Percentiles rank a stretch among this genome's conserved stretches.
Conservation (phyloP, 2,888 invertebrate species). For the Parasteatoda lunata region DNA sequence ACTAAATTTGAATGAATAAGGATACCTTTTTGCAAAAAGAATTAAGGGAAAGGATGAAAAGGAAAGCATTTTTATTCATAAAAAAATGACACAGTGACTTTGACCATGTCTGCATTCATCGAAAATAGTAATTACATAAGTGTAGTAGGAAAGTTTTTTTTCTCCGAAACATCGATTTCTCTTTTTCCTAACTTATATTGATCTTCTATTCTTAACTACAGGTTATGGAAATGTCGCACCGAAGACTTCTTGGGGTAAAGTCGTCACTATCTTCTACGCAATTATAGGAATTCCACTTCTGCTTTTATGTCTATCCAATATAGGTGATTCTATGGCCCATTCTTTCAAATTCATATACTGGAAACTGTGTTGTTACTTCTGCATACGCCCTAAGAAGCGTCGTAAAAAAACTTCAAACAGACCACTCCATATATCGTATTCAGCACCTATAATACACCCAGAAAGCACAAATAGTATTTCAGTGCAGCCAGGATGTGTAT, state of each 20-base stretch:
- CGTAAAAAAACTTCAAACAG: constrained; percentile 41
- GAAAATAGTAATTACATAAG: too few species aligned
- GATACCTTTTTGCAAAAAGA: too few species aligned
- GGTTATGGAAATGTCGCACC: constrained; percentile 97
- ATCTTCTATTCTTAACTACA: constrained; percentile 74
- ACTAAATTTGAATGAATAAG: too few species aligned
- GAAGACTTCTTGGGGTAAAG: constrained; percentile 93
- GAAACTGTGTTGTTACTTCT: constrained; percentile 90
- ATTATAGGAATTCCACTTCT: constrained; percentile 94
- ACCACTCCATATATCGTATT: constrained; percentile 17
- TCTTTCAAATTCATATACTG: constrained; percentile 94
- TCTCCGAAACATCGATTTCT: too few species aligned
- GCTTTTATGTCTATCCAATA: constrained; percentile 94
- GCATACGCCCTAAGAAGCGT: constrained; percentile 81
- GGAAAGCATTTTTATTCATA: too few species aligned
- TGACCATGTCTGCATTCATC: too few species aligned
- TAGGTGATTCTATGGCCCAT: constrained; percentile 94
- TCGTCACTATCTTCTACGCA: constrained; percentile 96
- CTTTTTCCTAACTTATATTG: too few species aligned
- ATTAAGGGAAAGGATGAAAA: too few species aligned
- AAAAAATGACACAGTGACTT: too few species aligned
- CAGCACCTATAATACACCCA: background rate
- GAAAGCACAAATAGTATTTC: background rate
- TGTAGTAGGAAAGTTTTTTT: too few species aligned
- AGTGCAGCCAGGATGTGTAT: constrained; percentile 71